Base-by-base conservation (phyloP, 1,140 invertebrate genomes). In the Geopemphigus sp. region DNA sequence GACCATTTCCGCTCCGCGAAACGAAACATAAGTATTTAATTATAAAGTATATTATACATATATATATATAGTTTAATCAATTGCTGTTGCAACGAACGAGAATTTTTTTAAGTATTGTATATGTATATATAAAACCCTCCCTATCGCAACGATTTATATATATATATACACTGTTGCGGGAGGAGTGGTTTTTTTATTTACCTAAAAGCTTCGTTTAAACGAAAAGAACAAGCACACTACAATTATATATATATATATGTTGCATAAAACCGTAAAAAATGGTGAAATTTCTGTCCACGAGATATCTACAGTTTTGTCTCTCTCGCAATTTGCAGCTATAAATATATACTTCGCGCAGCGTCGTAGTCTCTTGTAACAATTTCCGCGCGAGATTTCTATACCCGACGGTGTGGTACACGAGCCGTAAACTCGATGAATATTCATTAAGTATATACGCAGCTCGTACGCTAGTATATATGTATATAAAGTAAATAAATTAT, bases 321-420 rank as follows among this genome's bases (percentile, higher is more conserved):
- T 8, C 32, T 39, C 8, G 32, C 32, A 39, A 3, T 39, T 8
- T 39, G 32, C 32, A 39, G 32, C 32, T 39, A 8, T 39, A 39
- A 4, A 39, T 39, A 39, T 39, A 39, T 8, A 39, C 8, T 39
- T 39, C 32, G 3, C 32, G 32, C 32, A 39, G 32, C 8, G 8
- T 8, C 32, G 32, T 8, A 8, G 32, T 39, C 32, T 39, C 47
- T 1, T 50, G 14, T 50, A 50, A 12, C 24, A 19, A 47, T 72
- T 72, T 53, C 8, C 53, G 47, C 24, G 24, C 22, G 47, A 72
- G 68, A 72, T 72, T 72, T 72, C 68, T 72, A 68, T 68, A 39
- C 45, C 19, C 14, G 22, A 29, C 6, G 32, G 32, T 8, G 32
- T 8, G 8, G 32, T 39, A 39, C 8, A 39, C 32, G 32, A 39